Conservation (phyloP, 2,797 vertebrate genomes). For the Enteromius radiatus region DNA sequence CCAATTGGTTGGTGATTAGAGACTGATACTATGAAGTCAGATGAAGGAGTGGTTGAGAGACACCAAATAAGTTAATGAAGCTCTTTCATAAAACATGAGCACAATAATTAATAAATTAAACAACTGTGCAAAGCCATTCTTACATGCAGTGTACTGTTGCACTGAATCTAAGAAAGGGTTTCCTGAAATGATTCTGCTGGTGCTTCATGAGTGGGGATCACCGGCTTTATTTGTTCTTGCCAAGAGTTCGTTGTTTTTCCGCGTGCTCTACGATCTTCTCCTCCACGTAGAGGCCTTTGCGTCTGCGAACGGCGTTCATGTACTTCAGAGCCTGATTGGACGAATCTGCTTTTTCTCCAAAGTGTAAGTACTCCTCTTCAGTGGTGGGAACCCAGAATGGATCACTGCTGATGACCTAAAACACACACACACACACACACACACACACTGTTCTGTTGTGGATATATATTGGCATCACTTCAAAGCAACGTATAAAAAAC, state of each 20-base stretch:
- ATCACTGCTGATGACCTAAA: constrained; percentile 88
- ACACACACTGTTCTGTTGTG: not conserved
- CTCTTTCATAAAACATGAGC: not conserved
- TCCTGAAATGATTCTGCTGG: not conserved
- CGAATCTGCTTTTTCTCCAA: constrained; percentile 94
- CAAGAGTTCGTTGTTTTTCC: constrained; percentile 94
- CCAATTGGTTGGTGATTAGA: not conserved
- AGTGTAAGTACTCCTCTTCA: constrained; percentile 96
- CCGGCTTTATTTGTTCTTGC: constrained; percentile 87
- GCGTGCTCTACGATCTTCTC: constrained; percentile 95
- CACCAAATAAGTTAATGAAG: not conserved
- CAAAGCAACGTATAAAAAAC: not conserved
- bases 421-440: constrained; percentile 50
- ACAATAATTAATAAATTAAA: not conserved
- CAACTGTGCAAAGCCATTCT: not conserved
- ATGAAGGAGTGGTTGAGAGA: not conserved
- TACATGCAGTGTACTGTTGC: not conserved
- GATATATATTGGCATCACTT: not conserved
- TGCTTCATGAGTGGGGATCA: not conserved
- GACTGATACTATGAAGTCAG: not conserved
- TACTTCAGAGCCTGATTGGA: constrained; percentile 93
- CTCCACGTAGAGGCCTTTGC: constrained; percentile 93
- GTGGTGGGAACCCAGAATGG: constrained; percentile 97
- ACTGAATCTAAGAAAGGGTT: not conserved
- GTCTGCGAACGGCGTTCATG: constrained; percentile 89